Evolutionary conservation across 1,140 invertebrate species (phyloP), one percentile per base, ranked within the genome.

Genomic region (Leptinotarsa texana): DNA sequence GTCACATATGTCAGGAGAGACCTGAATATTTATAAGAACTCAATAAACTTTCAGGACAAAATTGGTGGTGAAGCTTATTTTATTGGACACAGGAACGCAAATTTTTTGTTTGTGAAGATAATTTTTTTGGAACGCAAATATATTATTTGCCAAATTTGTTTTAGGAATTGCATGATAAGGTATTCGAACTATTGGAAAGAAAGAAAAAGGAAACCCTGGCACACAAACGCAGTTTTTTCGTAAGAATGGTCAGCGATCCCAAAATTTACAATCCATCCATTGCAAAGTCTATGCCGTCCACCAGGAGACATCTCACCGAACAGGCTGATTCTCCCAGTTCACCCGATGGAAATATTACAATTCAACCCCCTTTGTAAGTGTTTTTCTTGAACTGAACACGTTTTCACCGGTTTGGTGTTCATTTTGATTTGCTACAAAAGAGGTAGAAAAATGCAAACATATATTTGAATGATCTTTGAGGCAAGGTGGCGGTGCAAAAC

Each of bases 171-270:
- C 88, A 90, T 79, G 92, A 93, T 72, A 91, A 92, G 79, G 85
- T 93, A 0, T 89, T 89, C 57, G 90, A 92, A 72, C 89, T 93
- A 68, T 83, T 89, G 24, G 89, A 91, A 77, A 88, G 91, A 69
- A 93, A 93, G 82, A 89, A 88, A 73, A 89, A 89, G 76, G 91
- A 93, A 62, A 93, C 93, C 17, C 85, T 97, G 78, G 93, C 94
- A 8, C 93, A 96, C 86, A 96, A 96, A 85, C 89, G 97, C 42
- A 97, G 95, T 27, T 96, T 98, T 87, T 98, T 98, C 86, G 96
- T 98, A 67, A 92, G 96, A 18, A 98, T 99, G 97, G 96, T 96
- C 47, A 94, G 93, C 77, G 97, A 99, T 88, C 97, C 97, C 0
- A 98, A 98, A 83, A 95, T 98, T 75, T 97, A 97, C 88, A 96